A percentile compares a stretch with the other conserved stretches of the same genome.
Evolutionary conservation across 2,797 vertebrate genomes (phyloP).

Genomic region (Oreochromis grahami): DNA sequence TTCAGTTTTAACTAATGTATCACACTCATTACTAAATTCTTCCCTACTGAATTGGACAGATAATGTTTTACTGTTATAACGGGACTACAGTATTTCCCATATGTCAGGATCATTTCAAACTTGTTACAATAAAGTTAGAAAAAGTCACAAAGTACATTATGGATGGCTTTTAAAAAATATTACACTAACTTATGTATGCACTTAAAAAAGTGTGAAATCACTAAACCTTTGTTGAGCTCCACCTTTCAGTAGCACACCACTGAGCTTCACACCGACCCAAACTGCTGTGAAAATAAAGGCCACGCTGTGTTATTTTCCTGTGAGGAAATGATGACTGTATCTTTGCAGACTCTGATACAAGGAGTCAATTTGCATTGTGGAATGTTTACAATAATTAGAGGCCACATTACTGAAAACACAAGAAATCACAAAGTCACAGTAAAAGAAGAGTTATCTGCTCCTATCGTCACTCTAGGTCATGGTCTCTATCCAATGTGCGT

Average conservation of each 20-base stretch:
- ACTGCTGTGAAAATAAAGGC: background rate
- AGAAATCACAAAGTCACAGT: slow-evolving; percentile 9
- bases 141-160: background rate
- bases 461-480: slow-evolving; percentile 14
- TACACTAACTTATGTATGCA: background rate
- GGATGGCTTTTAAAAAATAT: background rate
- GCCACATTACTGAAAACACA: slow-evolving; percentile 39
- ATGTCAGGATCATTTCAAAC: background rate
- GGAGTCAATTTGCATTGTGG: background rate
- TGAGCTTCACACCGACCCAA: background rate
- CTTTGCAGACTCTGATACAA: background rate
- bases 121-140: background rate
- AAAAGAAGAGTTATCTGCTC: background rate
- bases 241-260: background rate
- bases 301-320: background rate
- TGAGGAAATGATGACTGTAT: background rate
- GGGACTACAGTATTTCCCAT: background rate
- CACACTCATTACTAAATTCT: background rate
- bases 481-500: slow-evolving; percentile 21
- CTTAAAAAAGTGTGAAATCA: background rate
- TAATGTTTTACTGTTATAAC: background rate
- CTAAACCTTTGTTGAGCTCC: background rate
- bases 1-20: background rate
- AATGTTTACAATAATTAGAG: slow-evolving; percentile 31
- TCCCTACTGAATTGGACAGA: background rate